phyloP scores from a whole-genome alignment of 2,888 invertebrate genomes.

The Drosophila percnosoma region DNA sequence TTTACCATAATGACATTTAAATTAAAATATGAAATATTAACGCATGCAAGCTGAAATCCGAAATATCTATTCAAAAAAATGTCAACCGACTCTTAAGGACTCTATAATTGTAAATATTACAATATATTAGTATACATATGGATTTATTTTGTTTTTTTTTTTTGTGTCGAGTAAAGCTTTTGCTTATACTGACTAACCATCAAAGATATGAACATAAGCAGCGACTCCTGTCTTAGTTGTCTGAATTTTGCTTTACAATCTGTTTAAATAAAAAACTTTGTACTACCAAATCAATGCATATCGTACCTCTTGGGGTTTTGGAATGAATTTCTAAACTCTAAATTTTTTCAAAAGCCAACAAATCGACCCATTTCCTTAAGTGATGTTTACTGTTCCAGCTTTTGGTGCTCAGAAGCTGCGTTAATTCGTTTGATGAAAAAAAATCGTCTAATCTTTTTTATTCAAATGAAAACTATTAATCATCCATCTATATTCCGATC shows the following conservation, averaged over 20 bases:
- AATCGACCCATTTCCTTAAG: neutral
- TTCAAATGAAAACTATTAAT: neutral
- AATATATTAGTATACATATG: neutral
- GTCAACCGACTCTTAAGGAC: constrained; percentile 17
- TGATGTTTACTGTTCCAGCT: neutral
- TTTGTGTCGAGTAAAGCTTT: neutral
- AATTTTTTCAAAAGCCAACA: neutral
- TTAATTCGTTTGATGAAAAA: neutral
- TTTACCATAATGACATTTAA: constrained; percentile 27
- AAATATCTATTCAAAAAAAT: neutral
- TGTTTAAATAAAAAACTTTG: neutral
- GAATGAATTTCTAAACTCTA: neutral
- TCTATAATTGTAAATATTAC: constrained; percentile 8
- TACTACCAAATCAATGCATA: neutral
- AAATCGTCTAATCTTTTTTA: neutral
- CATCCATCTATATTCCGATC: neutral
- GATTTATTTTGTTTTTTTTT: too few relatives aligned
- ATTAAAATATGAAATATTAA: constrained; percentile 38
- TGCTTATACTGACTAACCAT: neutral
- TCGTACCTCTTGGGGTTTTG: neutral
- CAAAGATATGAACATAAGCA: neutral
- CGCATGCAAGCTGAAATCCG: constrained; percentile 2
- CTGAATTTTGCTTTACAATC: neutral
- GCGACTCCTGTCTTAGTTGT: neutral
- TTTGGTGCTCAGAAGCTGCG: too few relatives aligned